Base-by-base conservation (phyloP, 1,140 invertebrate species). In the Potamilus streckersoni region DNA sequence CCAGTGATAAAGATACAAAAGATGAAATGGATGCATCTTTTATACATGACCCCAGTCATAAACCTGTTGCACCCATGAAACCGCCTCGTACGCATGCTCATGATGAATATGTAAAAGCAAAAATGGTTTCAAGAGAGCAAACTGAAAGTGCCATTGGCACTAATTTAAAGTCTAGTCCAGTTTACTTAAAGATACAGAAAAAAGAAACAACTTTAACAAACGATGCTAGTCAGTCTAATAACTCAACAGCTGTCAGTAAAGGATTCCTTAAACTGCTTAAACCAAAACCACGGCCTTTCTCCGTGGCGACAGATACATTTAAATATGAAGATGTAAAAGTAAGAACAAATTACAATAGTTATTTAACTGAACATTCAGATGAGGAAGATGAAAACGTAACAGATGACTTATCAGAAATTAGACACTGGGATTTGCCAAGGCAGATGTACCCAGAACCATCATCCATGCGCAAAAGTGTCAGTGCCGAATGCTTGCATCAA, bases 41-140 rank as follows among this genome's bases (percentile, higher is more conserved):
- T 31, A 60, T 38, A 27, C 59, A 64, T 61, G 27, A 60, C 27
- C 19, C 65, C 14, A 67, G 31, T 67, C 56, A n/a, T n/a, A 38
- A 66, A 63, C 63, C 69, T 38, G 57, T 66, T 59, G 75, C 81
- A 58, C 81, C 82, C 12, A 57, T 63, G 59, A 83, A 83, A 74
- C 82, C 82, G 17, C 79, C 74, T 38, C 59, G 82, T 60, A 83
- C 79, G 20, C 76, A 78, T 63, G 79, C 82, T 66, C 82, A 83
- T 72, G 82, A 83, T 79, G 76, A 81, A 38, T 83, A 83, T 67
- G 69, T 81, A 19, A 69, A 74, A 72, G 68, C 76, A 14, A 68
- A 75, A 59, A 69, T 76, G 20, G 64, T 56, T 74, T 74, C 11
- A 76, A 65, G 38, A 49, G 38, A 49, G 38, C 38, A 49, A 11